Evolutionary conservation across 2,797 vertebrate species (phyloP), one percentile per base, ranked within the genome.

Genomic region (Acanthurus lineatus): DNA sequence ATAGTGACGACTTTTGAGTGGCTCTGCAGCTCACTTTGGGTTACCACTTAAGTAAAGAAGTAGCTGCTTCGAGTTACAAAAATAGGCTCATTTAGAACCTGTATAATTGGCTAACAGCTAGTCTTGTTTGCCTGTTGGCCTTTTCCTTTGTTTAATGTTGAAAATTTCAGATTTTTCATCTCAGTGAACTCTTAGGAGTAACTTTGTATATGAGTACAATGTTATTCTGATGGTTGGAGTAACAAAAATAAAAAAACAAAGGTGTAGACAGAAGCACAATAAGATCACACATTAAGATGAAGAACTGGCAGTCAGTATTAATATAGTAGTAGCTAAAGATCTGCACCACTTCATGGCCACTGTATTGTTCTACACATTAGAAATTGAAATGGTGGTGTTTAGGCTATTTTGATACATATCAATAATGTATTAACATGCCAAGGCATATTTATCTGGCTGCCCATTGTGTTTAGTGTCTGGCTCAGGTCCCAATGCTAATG

Each of bases 401-500:
- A 25, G 15, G 51, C 15, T 5, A 68, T 71, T 73, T 67, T 64
- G 28, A 45, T 59, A 72, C 32, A 16, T 40, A 74, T 70, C 12
- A 82, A 73, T 79, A 71, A 83, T 61, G 22, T 42, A 61, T 63
- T 66, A 83, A 86, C 49, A 66, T 73, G 56, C n/a, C 52, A 51
- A 1, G 22, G 59, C 1, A 3, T 53, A 63, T 52, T n/a, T 42
- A 25, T 54, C 70, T 68, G 69, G 61, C 32, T 62, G 58, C 53
- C 45, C 40, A 61, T 16, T 52, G 61, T 65, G 73, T 78, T 81
- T 25, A 69, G 70, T 51, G 71, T 57, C 45, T 44, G 65, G 85
- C 58, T 32, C 67, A 77, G 80, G 89, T 88, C 86, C 79, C 32
- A 51, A 38, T 89, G 86, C 81, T 92, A 90, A 91, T 81, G 87